These are phyloP conservation scores for Rhabditoides inermis DNA, from an alignment of 2,888 invertebrate genomes.

Conservation along the genomic window DNA sequence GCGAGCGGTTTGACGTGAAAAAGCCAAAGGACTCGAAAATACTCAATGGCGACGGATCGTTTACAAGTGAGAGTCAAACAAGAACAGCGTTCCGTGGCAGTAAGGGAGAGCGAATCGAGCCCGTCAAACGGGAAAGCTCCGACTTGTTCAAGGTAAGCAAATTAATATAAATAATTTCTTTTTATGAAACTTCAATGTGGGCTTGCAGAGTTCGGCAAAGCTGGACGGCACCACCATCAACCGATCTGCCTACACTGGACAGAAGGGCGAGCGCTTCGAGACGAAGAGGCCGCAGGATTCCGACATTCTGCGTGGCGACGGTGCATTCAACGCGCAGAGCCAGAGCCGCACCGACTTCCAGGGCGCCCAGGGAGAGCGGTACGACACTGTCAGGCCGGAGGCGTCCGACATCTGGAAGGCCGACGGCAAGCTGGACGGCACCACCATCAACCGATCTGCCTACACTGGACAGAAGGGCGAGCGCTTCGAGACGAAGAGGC, in stretches of 20 bases:
- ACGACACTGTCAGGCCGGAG: slow-evolving; percentile 4
- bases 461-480: too few species aligned
- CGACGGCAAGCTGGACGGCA: too few species aligned
- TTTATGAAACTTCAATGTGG: too few species aligned
- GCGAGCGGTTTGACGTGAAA: slow-evolving; percentile 7
- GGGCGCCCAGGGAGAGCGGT: slow-evolving; percentile 9
- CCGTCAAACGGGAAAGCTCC: slow-evolving; percentile 1
- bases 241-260: slow-evolving; percentile 2
- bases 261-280: slow-evolving; percentile 19
- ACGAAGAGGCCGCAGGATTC: slow-evolving; percentile 16
- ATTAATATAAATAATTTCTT: too few species aligned
- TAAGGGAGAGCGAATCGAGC: slow-evolving; percentile 2
- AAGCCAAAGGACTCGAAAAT: slow-evolving; percentile 5
- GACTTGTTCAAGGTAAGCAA: background rate
- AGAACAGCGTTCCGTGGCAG: background rate
- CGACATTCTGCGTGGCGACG: too few species aligned
- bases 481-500: too few species aligned
- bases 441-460: too few species aligned
- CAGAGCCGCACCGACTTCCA: slow-evolving; percentile 4
- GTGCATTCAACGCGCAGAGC: slow-evolving; percentile 9
- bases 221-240: slow-evolving; percentile 11
- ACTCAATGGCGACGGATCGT: background rate
- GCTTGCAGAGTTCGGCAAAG: too few species aligned
- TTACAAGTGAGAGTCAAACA: background rate
- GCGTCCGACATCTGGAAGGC: slow-evolving; percentile 16